Conservation (phyloP, 1,140 invertebrate genomes). For the Hycleus phaleratus region DNA sequence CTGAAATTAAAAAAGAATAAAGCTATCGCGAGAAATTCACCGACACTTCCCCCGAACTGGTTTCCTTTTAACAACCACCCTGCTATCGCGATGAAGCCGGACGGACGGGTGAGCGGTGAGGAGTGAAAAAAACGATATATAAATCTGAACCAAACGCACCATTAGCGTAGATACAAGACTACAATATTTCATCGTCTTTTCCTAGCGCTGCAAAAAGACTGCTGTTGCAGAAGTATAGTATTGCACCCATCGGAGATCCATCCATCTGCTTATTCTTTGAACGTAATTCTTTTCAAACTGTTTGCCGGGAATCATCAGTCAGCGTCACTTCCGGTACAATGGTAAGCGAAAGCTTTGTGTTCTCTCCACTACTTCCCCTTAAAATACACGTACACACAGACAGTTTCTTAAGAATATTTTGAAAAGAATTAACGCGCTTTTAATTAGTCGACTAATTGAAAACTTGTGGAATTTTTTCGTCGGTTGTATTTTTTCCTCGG, state of each 20-base stretch:
- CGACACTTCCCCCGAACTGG: too few relatives aligned
- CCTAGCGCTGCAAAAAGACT: slow-evolving; percentile 20
- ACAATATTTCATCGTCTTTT: slow-evolving; percentile 31
- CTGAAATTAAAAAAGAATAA: too few relatives aligned
- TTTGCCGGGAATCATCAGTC: slow-evolving; percentile 33
- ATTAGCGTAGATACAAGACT: slow-evolving; percentile 31
- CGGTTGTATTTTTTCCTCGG: not conserved
- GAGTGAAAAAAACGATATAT: not conserved
- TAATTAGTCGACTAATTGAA: slow-evolving; percentile 29
- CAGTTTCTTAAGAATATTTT: not conserved
- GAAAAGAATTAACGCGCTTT: slow-evolving; percentile 25
- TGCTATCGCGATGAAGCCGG: too few relatives aligned
- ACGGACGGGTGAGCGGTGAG: too few relatives aligned
- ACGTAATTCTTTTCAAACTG: slow-evolving; percentile 32
- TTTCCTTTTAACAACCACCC: too few relatives aligned
- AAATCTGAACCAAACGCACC: slow-evolving; percentile 29
- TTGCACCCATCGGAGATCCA: slow-evolving; percentile 28
- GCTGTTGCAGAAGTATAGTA: slow-evolving; percentile 14
- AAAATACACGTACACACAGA: too few relatives aligned
- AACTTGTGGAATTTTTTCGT: slow-evolving; percentile 19
- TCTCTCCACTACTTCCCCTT: slow-evolving; percentile 4
- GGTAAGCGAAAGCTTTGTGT: slow-evolving; percentile 27
- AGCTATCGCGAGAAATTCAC: too few relatives aligned
- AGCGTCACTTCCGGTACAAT: slow-evolving; percentile 37
- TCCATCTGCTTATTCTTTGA: slow-evolving; percentile 33